These are phyloP conservation scores for Odobenus rosmarus DNA, from an alignment of 2,113 vertebrate genomes.

Conservation along the genomic window DNA sequence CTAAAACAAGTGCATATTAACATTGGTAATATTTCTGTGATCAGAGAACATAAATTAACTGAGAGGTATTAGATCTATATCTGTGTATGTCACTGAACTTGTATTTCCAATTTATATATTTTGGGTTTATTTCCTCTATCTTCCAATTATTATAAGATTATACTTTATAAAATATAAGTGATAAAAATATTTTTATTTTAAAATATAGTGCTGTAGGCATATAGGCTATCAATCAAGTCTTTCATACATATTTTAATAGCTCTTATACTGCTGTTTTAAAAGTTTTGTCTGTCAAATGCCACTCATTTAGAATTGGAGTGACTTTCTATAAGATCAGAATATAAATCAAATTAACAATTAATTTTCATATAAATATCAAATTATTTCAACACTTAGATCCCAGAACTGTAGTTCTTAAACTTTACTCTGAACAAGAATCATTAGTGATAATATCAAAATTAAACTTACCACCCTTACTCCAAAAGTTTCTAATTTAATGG, in stretches of 20 bases:
- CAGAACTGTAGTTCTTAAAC: neutral
- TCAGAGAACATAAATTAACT: neutral
- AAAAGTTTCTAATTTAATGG: neutral
- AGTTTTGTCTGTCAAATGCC: neutral
- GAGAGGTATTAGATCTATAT: neutral
- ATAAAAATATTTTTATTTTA: neutral
- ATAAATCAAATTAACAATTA: neutral
- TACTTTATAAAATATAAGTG: neutral
- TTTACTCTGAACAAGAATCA: neutral
- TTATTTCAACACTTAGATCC: neutral
- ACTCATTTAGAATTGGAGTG: neutral
- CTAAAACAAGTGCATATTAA: neutral
- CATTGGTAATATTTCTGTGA: neutral
- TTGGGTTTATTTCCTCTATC: neutral
- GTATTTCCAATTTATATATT: neutral
- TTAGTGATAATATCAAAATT: neutral
- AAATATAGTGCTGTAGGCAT: neutral
- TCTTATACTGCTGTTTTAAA: neutral
- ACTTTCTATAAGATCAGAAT: neutral
- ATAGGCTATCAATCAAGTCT: neutral
- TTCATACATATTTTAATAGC: neutral
- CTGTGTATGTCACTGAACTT: neutral
- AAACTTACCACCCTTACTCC: neutral
- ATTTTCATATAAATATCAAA: neutral
- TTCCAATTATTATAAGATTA: neutral